Percentiles rank a stretch among this genome's conserved stretches.
Evolutionary conservation across 2,113 vertebrate species (phyloP).

Genomic region (Burhinus oedicnemus): DNA sequence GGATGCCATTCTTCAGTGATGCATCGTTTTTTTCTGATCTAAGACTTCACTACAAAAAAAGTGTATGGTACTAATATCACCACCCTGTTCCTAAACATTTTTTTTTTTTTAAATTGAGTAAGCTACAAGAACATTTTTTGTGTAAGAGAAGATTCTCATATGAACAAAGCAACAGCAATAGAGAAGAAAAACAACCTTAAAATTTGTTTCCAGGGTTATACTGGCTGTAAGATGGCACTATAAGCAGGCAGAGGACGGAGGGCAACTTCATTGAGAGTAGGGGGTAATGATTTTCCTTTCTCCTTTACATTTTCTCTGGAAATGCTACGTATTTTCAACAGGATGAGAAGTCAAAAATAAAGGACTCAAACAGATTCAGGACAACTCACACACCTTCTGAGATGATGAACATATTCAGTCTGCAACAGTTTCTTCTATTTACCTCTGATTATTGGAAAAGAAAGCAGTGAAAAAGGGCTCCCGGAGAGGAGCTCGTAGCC

Average conservation of each 20-base stretch:
- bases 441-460: not conserved
- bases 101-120: not conserved
- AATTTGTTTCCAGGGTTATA: not conserved
- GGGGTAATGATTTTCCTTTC: not conserved
- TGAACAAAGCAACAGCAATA: not conserved
- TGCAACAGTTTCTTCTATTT: not conserved
- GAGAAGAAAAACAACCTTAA: not conserved
- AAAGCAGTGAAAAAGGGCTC: not conserved
- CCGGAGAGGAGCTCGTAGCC: not conserved
- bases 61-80: not conserved
- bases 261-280: not conserved
- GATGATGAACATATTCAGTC: not conserved
- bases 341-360: not conserved
- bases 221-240: not conserved
- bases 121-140: not conserved
- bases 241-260: not conserved
- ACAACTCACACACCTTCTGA: not conserved
- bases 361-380: not conserved
- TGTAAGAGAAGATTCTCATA: not conserved
- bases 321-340: not conserved
- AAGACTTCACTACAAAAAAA: not conserved
- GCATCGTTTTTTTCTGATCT: not conserved
- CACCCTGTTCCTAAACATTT: not conserved
- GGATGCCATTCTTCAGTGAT: not conserved
- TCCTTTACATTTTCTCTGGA: not conserved